Evolutionary conservation across 92 coral and sea anemone genomes (phyloP), one percentile per base, ranked within the genome.

Genomic region (Parazoanthus darwini): DNA sequence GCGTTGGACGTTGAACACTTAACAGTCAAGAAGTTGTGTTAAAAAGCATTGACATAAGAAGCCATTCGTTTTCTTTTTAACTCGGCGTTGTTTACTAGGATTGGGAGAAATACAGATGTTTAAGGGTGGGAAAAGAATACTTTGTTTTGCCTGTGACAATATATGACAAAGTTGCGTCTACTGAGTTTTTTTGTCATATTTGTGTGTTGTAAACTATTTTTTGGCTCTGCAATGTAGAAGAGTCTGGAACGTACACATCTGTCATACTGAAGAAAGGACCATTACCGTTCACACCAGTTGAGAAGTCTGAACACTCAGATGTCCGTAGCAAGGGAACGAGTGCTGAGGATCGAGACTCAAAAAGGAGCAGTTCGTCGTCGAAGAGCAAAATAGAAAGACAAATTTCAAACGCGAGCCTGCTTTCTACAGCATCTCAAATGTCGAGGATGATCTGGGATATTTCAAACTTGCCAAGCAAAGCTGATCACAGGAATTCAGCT

Each of bases 401-500:
- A 23, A 14, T 78, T 22, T 92, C 94, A 9, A 81, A 81, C 48
- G 54, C 74, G 72, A 89, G 94, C 37, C 80, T 70, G 59, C 75
- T 89, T 42, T 92, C 94, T 8, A 92, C 94, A 11, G 88, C 75
- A 5, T 92, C 94, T 8, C 90, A 89, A 50, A 88, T 94, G 43
- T 94, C 98, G n/a, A 82, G 89, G 59, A 26, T 82, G 80, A 81
- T 86, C 18, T 91, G 94, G 89, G 88, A 91, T 29, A 82, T 90
- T 3, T 89, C 96, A 11, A 78, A 88, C 66, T 50, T 95, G 10
- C 96, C 98, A 26, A 92, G 89, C 48, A 93, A 93, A 3, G 92
- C 88, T 3, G 93, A 95, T 72, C 89, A 91, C n/a, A 86, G 88
- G n/a, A 86, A 90, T 58, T 89, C 92, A 5, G 94, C 98, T 0